These are phyloP conservation scores for Phoxinus phoxinus DNA, from an alignment of 2,113 vertebrate species.

Conservation along the genomic window DNA sequence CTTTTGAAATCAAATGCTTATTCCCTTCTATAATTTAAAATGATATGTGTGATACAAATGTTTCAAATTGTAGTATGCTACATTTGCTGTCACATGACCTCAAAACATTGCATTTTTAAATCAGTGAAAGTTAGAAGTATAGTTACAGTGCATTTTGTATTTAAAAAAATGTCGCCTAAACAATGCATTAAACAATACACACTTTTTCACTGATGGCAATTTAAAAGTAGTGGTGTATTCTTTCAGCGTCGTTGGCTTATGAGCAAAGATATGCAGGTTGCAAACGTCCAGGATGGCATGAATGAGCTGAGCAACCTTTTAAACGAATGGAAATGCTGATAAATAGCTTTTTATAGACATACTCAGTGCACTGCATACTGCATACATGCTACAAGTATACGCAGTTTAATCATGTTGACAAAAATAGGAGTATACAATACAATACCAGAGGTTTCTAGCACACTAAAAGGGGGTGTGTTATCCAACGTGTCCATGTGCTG, in stretches of 20 bases:
- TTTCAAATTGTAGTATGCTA: not conserved
- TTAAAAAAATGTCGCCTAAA: too few relatives aligned
- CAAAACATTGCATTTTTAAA: too few relatives aligned
- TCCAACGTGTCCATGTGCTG: not conserved
- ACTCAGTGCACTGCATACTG: not conserved
- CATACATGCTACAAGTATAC: not conserved
- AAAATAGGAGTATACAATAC: not conserved
- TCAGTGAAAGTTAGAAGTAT: not conserved
- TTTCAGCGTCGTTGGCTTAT: too few relatives aligned
- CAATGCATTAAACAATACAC: too few relatives aligned
- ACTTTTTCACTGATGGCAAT: too few relatives aligned
- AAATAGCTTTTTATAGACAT: not conserved
- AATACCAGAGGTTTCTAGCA: not conserved
- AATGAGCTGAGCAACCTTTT: not conserved
- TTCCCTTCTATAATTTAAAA: not conserved
- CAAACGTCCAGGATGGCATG: too few relatives aligned
- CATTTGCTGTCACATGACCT: too few relatives aligned
- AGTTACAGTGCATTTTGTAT: not conserved
- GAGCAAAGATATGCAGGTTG: too few relatives aligned
- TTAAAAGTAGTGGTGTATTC: too few relatives aligned
- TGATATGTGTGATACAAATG: not conserved
- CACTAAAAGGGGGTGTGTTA: not conserved
- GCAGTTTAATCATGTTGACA: not conserved
- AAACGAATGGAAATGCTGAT: not conserved
- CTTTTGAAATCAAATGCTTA: not conserved